Conservation (phyloP, 2,888 invertebrate genomes). For the Luffia ferchaultella region DNA sequence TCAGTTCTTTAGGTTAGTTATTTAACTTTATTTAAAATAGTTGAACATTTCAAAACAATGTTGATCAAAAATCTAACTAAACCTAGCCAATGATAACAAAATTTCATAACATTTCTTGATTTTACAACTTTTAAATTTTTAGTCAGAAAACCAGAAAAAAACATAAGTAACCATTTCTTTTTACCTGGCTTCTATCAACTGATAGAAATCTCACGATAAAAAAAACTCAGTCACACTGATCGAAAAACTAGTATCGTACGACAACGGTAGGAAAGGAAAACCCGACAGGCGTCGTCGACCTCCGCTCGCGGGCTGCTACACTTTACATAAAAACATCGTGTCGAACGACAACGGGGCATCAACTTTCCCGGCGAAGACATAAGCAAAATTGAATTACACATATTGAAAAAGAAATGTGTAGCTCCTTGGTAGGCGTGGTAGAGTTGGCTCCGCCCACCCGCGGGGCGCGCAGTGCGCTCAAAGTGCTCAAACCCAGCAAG, state of each 20-base stretch:
- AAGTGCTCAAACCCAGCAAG: slow-evolving; percentile 4
- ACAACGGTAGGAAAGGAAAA: not conserved
- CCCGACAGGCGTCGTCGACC: slow-evolving; percentile 26
- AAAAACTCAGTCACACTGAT: too few species aligned
- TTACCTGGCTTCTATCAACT: too few species aligned
- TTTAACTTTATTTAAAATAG: not conserved
- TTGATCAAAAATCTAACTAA: too few species aligned
- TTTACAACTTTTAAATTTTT: too few species aligned
- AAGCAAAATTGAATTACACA: slow-evolving; percentile 68
- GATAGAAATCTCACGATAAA: too few species aligned
- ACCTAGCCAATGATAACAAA: too few species aligned
- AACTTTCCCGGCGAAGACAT: slow-evolving; percentile 67
- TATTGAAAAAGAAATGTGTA: slow-evolving; percentile 68
- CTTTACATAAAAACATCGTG: slow-evolving; percentile 67
- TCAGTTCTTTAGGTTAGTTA: not conserved
- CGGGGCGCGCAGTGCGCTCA: slow-evolving; percentile 46
- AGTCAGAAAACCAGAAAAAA: too few species aligned
- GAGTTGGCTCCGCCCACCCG: slow-evolving; percentile 52
- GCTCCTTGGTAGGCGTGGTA: slow-evolving; percentile 65
- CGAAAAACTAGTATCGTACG: too few species aligned
- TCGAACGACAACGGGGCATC: slow-evolving; percentile 65
- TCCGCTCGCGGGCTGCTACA: slow-evolving; percentile 40
- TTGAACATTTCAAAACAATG: too few species aligned
- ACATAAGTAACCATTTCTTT: too few species aligned
- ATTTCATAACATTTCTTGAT: too few species aligned